phyloP scores from a whole-genome alignment of 1,140 invertebrate genomes.

The Heterodera schachtii region DNA sequence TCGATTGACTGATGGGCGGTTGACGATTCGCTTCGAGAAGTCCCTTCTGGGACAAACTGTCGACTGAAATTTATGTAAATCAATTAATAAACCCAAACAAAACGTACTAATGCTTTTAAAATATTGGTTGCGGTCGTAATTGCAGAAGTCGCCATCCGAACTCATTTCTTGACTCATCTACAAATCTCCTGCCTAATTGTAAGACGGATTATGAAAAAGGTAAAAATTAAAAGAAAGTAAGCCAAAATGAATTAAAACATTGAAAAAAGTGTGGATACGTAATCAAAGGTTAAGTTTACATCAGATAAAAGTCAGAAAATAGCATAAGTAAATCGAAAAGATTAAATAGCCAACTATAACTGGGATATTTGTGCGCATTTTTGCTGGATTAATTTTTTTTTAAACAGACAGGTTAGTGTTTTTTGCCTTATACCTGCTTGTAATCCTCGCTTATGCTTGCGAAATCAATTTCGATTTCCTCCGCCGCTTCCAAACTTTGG shows the following conservation, averaged over 20 bases:
- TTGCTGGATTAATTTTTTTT: too few species aligned
- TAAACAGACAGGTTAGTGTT: constrained; percentile 87
- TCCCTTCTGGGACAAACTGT: background rate
- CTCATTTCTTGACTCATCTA: background rate
- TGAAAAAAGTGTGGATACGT: too few species aligned
- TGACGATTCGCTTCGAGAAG: background rate
- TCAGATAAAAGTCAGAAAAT: too few species aligned
- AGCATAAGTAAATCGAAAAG: too few species aligned
- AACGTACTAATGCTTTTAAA: background rate
- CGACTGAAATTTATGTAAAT: background rate
- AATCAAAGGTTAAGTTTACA: too few species aligned
- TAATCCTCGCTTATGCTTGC: constrained; percentile 11
- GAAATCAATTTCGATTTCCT: constrained; percentile 53
- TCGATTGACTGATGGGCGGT: background rate
- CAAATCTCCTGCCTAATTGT: too few species aligned
- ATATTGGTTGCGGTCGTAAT: background rate
- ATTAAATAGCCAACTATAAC: too few species aligned
- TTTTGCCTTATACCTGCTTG: constrained; percentile 72
- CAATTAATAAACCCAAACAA: background rate
- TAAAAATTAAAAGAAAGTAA: too few species aligned
- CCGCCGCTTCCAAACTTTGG: constrained; percentile 34
- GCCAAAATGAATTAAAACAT: too few species aligned
- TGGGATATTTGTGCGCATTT: too few species aligned
- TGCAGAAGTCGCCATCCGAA: background rate
- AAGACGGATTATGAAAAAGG: too few species aligned